A percentile compares a stretch with the other conserved stretches of the same genome.
phyloP scores from a whole-genome alignment of 1,140 invertebrate genomes.

The roundworm (Caenorhabditis elegans) region DNA sequence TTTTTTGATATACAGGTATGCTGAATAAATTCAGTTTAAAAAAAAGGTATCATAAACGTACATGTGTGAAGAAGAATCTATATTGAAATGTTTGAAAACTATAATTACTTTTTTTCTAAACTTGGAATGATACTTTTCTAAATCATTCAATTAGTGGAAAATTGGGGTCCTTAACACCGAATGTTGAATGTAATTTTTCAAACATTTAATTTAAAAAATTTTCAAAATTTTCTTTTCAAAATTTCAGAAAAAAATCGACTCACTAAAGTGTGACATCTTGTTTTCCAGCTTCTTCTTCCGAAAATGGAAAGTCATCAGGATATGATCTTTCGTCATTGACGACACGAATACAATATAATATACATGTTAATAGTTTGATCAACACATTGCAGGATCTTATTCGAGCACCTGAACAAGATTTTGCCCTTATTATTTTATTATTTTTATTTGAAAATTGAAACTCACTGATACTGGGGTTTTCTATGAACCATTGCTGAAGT shows the following conservation, averaged over 20 bases:
- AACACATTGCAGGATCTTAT: conserved; percentile 94
- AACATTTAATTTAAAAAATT: no score
- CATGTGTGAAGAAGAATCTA: no score
- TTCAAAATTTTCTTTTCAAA: conserved; percentile 17
- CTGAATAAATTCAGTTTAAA: no score
- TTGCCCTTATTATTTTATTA: conserved; percentile 39
- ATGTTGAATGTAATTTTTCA: no score
- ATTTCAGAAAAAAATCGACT: conserved; percentile 24
- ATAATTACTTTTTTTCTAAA: no score
- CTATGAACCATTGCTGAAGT: conserved; percentile 96
- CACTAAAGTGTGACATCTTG: neutral
- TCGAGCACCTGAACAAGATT: conserved; percentile 81
- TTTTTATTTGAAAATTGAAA: conserved; percentile 28
- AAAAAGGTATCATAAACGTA: no score
- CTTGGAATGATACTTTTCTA: no score
- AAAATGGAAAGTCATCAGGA: conserved; percentile 51
- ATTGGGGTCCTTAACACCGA: no score
- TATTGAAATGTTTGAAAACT: no score
- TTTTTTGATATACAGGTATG: no score
- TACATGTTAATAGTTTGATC: conserved; percentile 91
- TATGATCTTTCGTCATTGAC: conserved; percentile 75
- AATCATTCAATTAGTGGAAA: no score
- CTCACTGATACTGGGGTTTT: conserved; percentile 96
- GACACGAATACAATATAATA: conserved; percentile 90
- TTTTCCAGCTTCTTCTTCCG: neutral